Evolutionary conservation across 2,113 vertebrate species (phyloP).

Genomic region (Perccottus glenii): DNA sequence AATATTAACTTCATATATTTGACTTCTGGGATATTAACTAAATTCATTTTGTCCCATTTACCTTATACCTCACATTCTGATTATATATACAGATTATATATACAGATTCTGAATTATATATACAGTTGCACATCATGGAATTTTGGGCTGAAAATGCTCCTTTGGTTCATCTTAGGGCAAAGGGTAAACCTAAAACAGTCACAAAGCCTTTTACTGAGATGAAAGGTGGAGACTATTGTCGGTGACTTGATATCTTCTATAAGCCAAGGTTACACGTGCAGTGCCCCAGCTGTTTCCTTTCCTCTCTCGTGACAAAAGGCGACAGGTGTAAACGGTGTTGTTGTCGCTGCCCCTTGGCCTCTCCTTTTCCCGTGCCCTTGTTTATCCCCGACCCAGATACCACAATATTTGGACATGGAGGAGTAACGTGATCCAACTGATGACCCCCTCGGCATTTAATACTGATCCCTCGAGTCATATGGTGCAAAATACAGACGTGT

Average conservation of each 20-base stretch:
- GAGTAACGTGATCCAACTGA: conserved; percentile 69
- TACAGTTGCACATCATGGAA: neutral
- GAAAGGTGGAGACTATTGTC: neutral
- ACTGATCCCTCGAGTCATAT: conserved; percentile 54
- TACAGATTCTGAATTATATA: too few species aligned
- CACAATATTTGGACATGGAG: conserved; percentile 58
- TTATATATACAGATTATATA: too few species aligned
- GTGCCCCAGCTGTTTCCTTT: conserved; percentile 27
- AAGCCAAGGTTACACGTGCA: conserved; percentile 28
- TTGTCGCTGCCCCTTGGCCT: conserved; percentile 10
- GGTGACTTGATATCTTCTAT: conserved; percentile 4
- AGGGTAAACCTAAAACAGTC: neutral
- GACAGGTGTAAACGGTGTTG: conserved; percentile 40
- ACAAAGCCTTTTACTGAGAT: too few species aligned
- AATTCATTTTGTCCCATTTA: too few species aligned
- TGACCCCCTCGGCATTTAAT: conserved; percentile 57
- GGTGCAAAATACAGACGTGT: conserved; percentile 29
- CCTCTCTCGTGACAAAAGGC: conserved; percentile 22
- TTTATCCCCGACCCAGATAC: conserved; percentile 66
- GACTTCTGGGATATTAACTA: too few species aligned
- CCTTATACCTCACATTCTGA: too few species aligned
- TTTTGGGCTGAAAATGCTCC: neutral
- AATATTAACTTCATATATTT: too few species aligned
- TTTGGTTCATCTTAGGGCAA: too few species aligned
- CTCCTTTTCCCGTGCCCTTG: neutral